Conservation (phyloP, 2,888 invertebrate species). For the Digitonthophagus gazella region DNA sequence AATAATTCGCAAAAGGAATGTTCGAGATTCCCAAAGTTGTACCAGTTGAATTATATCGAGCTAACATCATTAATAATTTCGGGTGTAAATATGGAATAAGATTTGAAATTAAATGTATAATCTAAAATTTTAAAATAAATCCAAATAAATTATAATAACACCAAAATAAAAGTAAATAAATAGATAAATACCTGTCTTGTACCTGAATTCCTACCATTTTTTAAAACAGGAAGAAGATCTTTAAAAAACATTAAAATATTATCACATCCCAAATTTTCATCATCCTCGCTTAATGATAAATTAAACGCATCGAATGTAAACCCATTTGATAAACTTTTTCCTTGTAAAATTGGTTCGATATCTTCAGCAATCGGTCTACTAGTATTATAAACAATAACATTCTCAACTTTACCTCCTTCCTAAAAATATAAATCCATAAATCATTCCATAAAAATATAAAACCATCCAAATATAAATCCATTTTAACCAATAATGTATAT, state of each 20-base stretch:
- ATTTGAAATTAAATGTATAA: background rate
- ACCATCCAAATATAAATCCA: too few relatives aligned
- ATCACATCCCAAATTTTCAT: too few relatives aligned
- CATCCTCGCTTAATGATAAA: background rate
- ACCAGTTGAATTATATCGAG: background rate
- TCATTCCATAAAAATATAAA: too few relatives aligned
- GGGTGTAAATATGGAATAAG: background rate
- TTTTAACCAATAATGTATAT: too few relatives aligned
- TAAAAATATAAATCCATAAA: background rate
- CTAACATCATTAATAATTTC: background rate
- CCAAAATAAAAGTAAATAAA: too few relatives aligned
- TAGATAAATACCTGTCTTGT: background rate
- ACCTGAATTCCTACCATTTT: background rate
- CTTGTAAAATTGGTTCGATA: background rate
- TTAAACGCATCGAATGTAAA: background rate
- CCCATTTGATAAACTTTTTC: background rate
- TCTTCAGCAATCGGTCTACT: background rate
- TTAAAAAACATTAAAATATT: background rate
- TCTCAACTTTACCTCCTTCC: background rate
- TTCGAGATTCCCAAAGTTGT: background rate
- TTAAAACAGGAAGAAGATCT: background rate
- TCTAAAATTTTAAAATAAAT: background rate
- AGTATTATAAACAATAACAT: background rate
- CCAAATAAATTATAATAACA: background rate
- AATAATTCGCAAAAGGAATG: conserved; percentile 1